Conservation (phyloP, 2,113 vertebrate species). For the Eurystomus gularis region DNA sequence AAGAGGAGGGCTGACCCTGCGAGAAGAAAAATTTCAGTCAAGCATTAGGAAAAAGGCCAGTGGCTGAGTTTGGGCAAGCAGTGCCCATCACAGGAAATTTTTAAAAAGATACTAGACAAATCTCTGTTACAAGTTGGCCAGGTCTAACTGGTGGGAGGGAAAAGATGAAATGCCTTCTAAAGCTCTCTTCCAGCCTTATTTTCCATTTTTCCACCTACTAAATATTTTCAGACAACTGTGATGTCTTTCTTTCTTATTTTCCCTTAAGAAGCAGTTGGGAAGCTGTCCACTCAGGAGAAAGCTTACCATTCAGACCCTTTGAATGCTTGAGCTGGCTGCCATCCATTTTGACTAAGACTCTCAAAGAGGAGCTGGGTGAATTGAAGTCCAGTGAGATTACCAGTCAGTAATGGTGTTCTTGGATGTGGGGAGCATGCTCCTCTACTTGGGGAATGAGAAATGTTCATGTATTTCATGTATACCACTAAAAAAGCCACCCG, state of each 20-base stretch:
- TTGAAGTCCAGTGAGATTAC: background rate
- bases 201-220: background rate
- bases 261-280: background rate
- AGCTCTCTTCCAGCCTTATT: background rate
- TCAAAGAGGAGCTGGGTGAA: background rate
- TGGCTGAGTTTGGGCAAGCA: background rate
- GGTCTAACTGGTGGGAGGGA: background rate
- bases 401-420: background rate
- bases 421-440: background rate
- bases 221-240: background rate
- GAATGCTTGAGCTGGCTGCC: background rate
- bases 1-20: background rate
- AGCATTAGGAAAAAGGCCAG: background rate
- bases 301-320: background rate
- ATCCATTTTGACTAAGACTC: background rate
- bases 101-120: background rate
- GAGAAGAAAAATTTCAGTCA: background rate
- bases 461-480: background rate
- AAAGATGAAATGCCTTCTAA: background rate
- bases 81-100: background rate
- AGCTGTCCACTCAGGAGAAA: constrained; percentile 8
- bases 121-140: background rate
- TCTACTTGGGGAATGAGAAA: background rate
- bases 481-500: background rate
- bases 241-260: background rate